Conservation (phyloP, 30 jellyfish, hydroid and myxozoan species). For the Hydra vulgaris region DNA sequence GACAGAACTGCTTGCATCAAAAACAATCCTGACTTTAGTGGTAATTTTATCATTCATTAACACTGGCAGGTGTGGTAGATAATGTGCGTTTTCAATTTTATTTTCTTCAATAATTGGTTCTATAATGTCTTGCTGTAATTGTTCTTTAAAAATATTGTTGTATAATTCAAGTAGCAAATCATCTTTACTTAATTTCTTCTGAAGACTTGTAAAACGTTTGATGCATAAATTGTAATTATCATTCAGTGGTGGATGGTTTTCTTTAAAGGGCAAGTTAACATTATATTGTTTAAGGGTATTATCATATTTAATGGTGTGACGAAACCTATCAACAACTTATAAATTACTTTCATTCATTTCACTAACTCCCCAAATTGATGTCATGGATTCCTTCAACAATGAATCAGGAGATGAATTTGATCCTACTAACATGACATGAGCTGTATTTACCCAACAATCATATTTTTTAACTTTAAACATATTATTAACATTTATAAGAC, state of each 20-base stretch:
- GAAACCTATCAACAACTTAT: background rate
- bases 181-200: background rate
- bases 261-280: background rate
- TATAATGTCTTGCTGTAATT: background rate
- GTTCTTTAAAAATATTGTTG: background rate
- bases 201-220: background rate
- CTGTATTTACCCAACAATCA: background rate
- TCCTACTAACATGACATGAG: background rate
- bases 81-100: background rate
- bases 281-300: background rate
- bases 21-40: background rate
- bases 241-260: background rate
- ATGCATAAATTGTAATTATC: background rate
- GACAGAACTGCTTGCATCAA: no score
- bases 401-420: background rate
- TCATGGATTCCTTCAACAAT: background rate
- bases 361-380: background rate
- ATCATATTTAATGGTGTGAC: background rate
- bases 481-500: background rate
- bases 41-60: background rate
- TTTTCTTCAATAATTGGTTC: background rate
- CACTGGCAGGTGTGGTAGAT: background rate
- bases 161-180: background rate
- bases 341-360: background rate
- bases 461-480: no score